Conservation (phyloP, 2,888 invertebrate genomes). For the Drosophila leonis region DNA sequence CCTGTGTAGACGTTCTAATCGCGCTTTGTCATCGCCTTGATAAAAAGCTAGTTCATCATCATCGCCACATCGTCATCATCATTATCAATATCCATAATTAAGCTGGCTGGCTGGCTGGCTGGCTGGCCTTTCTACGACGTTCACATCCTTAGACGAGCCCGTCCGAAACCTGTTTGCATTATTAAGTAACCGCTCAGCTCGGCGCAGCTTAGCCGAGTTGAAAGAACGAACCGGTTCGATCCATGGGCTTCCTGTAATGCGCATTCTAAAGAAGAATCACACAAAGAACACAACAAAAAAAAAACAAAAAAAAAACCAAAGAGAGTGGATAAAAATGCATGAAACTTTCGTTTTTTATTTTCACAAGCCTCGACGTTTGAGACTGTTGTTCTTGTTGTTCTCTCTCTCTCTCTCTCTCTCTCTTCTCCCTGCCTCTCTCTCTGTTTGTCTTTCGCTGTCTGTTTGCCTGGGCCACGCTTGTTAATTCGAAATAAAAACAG, state of each 20-base stretch:
- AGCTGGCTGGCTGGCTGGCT: slow-evolving; percentile 31
- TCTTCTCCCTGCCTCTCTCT: neutral
- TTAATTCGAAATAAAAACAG: slow-evolving; percentile 82
- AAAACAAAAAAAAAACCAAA: slow-evolving; percentile 1
- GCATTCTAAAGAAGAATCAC: slow-evolving; percentile 62
- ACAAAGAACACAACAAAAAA: slow-evolving; percentile 11
- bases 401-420: too few relatives aligned
- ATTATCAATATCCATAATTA: slow-evolving; percentile 69
- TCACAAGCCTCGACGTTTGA: slow-evolving; percentile 35
- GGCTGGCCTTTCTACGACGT: slow-evolving; percentile 34
- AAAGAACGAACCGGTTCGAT: slow-evolving; percentile 62
- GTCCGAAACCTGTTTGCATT: slow-evolving; percentile 74
- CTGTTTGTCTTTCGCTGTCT: slow-evolving; percentile 18
- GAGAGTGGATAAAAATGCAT: slow-evolving; percentile 31
- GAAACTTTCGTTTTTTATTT: slow-evolving; percentile 78
- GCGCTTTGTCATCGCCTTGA: slow-evolving; percentile 68
- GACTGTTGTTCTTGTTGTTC: slow-evolving; percentile 21
- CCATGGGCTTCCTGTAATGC: slow-evolving; percentile 68
- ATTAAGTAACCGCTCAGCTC: slow-evolving; percentile 72
- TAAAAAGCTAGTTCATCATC: slow-evolving; percentile 43
- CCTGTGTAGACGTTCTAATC: slow-evolving; percentile 61
- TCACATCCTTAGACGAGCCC: slow-evolving; percentile 47
- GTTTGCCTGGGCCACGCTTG: slow-evolving; percentile 65
- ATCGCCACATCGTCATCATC: slow-evolving; percentile 8
- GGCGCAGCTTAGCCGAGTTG: slow-evolving; percentile 27